Conservation (phyloP, 2,113 vertebrate genomes). For the Phoxinus phoxinus region DNA sequence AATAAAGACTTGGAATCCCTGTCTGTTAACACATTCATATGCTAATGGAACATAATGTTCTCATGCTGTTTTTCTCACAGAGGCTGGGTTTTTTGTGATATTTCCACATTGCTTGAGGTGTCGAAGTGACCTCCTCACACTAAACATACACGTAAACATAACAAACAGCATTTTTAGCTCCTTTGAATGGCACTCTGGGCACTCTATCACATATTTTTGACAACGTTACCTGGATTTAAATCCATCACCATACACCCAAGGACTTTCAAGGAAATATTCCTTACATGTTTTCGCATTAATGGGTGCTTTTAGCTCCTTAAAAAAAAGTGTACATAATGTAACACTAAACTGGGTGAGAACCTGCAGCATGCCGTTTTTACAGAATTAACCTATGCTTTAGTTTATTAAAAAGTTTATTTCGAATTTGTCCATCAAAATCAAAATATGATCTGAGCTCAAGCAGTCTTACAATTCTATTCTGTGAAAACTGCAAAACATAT, state of each 20-base stretch:
- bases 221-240: not conserved
- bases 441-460: too few species aligned
- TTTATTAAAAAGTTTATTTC: too few species aligned
- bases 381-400: too few species aligned
- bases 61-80: not conserved
- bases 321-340: not conserved
- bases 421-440: too few species aligned
- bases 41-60: slow-evolving; percentile 16
- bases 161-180: not conserved
- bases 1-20: not conserved
- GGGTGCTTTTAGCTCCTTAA: not conserved
- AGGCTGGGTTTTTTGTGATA: not conserved
- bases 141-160: not conserved
- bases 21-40: not conserved
- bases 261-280: not conserved
- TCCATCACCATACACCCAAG: not conserved
- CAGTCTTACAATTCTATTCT: too few species aligned
- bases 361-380: too few species aligned
- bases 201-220: not conserved
- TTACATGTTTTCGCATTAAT: not conserved
- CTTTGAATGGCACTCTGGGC: not conserved
- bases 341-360: too few species aligned
- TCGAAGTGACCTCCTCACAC: not conserved
- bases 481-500: too few species aligned
- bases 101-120: not conserved